Evolutionary conservation across 2,113 vertebrate species (phyloP).

Genomic region (Eudorcas thomsonii): DNA sequence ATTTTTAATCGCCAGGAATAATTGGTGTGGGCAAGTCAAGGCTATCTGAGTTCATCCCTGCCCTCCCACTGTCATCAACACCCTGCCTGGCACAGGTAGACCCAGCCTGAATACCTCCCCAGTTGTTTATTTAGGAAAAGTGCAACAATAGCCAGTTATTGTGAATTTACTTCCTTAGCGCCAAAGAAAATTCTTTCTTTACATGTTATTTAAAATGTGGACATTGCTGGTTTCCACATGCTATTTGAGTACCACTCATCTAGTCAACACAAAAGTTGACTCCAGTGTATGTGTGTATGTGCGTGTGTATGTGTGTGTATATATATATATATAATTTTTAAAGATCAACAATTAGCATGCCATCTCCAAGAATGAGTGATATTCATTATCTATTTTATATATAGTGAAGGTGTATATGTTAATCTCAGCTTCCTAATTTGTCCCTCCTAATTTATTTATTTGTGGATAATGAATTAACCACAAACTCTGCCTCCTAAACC

Average conservation of each 20-base stretch:
- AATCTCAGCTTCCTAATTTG: not conserved
- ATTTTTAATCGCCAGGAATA: constrained; percentile 39
- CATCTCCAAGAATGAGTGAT: not conserved
- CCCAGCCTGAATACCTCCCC: not conserved
- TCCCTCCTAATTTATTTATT: not conserved
- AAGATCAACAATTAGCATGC: not conserved
- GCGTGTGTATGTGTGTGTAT: not conserved
- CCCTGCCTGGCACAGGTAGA: not conserved
- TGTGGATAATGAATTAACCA: constrained; percentile 23
- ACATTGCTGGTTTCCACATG: not conserved
- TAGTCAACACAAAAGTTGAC: not conserved
- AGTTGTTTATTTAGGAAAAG: constrained; percentile 16
- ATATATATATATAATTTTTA: not conserved
- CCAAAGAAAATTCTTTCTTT: constrained; percentile 14
- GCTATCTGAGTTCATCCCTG: not conserved
- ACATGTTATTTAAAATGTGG: not conserved
- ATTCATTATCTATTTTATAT: not conserved
- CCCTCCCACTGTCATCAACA: not conserved
- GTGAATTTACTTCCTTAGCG: not conserved
- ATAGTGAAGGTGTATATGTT: not conserved
- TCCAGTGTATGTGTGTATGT: not conserved
- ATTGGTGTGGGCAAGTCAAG: not conserved
- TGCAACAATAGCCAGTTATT: not conserved
- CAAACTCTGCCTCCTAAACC: not conserved
- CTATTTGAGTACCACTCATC: not conserved